Percentiles rank a stretch among this genome's conserved stretches.
Evolutionary conservation across 1,140 invertebrate species (phyloP).

Genomic region (Nasonia giraulti): DNA sequence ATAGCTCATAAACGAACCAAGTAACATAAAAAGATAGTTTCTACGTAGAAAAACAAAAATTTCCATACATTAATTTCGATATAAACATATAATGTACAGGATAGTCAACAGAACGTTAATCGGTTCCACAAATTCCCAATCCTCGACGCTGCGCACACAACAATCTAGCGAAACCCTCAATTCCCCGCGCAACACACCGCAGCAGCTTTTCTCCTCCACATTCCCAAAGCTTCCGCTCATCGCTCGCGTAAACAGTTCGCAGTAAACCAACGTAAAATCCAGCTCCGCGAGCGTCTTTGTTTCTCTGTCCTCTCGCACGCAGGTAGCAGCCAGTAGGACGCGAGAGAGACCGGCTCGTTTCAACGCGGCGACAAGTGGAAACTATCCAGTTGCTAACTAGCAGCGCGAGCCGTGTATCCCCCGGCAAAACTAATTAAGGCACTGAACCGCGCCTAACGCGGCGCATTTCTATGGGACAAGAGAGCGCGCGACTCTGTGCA

Average conservation of each 20-base stretch:
- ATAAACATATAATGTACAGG: too few species aligned
- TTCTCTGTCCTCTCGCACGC: neutral
- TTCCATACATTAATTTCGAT: too few species aligned
- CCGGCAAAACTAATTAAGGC: constrained; percentile 64
- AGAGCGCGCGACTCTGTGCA: neutral
- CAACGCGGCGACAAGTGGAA: constrained; percentile 56
- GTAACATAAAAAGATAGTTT: too few species aligned
- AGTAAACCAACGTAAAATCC: neutral
- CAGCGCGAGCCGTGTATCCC: constrained; percentile 55
- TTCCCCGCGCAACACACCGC: neutral
- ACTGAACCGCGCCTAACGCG: constrained; percentile 61
- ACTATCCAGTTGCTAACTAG: constrained; percentile 64
- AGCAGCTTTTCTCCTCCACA: neutral
- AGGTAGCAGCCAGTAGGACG: neutral
- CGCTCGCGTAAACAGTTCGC: neutral
- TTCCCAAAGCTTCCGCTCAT: neutral
- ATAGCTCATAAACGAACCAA: too few species aligned
- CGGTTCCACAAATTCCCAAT: neutral
- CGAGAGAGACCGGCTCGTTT: neutral
- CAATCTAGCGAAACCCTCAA: neutral
- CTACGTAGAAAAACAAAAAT: too few species aligned
- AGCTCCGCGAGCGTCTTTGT: neutral
- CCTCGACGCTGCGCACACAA: neutral
- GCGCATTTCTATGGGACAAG: constrained; percentile 55
- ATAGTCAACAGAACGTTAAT: too few species aligned